Conservation (phyloP, 1,140 invertebrate species). For the Eciton burchellii region DNA sequence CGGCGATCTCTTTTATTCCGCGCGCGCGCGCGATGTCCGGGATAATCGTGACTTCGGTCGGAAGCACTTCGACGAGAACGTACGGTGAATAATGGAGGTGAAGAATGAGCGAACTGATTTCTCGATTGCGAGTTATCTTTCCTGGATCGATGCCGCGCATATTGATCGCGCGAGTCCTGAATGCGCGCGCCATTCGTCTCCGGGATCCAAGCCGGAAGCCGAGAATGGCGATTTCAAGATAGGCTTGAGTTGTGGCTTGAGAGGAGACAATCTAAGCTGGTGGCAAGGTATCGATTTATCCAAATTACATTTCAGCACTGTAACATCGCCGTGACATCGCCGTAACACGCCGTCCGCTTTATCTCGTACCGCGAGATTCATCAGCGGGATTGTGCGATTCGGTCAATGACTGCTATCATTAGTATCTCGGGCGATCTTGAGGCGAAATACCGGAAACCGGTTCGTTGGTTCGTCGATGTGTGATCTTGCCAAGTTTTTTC, state of each 20-base stretch:
- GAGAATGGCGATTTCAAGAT: background rate
- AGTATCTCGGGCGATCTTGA: background rate
- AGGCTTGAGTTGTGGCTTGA: background rate
- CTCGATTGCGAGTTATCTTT: slow-evolving; percentile 33
- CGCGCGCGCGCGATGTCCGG: background rate
- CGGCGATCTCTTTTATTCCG: background rate
- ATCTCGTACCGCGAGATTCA: background rate
- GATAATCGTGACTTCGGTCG: slow-evolving; percentile 1
- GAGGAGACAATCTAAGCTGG: background rate
- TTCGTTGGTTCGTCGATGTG: background rate
- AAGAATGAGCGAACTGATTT: slow-evolving; percentile 4
- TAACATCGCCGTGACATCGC: background rate
- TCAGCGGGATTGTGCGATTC: background rate
- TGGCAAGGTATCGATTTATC: background rate
- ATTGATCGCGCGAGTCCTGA: background rate
- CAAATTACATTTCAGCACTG: slow-evolving; percentile 4
- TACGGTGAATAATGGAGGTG: slow-evolving; percentile 42
- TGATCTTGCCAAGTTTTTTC: background rate
- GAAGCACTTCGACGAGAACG: background rate
- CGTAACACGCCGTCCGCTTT: background rate
- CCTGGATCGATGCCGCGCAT: slow-evolving; percentile 21
- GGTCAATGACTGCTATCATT: background rate
- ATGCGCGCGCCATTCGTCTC: background rate
- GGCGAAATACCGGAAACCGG: background rate
- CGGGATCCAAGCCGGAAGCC: background rate